phyloP scores from a whole-genome alignment of 2,888 invertebrate species.

The Caenorhabditis sp. region DNA sequence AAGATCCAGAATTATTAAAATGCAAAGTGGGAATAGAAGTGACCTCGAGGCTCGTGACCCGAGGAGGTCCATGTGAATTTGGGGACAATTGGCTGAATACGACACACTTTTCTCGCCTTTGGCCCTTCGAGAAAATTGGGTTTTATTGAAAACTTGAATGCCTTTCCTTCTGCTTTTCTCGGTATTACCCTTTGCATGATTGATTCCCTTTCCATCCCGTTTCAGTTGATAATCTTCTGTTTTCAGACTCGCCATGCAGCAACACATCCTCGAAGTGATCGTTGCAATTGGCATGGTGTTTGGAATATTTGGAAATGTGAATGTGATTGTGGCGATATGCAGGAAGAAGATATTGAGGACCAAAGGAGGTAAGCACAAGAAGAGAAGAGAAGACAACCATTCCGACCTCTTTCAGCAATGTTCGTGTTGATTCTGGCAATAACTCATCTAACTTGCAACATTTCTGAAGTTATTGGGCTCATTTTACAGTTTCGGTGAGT shows the following conservation, averaged over 20 bases:
- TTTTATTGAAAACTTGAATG: not conserved
- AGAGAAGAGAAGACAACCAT: too few relatives aligned
- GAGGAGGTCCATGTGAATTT: not conserved
- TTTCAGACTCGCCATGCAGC: slow-evolving; percentile 38
- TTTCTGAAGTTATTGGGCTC: slow-evolving; percentile 45
- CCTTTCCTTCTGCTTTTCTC: not conserved
- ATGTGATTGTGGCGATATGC: slow-evolving; percentile 55
- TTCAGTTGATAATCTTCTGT: not conserved
- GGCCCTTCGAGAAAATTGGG: not conserved
- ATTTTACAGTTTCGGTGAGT: slow-evolving; percentile 30
- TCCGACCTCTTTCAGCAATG: slow-evolving; percentile 29
- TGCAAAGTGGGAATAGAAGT: slow-evolving; percentile 2
- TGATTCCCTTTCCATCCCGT: not conserved
- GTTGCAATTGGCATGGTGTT: slow-evolving; percentile 25
- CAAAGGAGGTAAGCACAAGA: slow-evolving; percentile 53
- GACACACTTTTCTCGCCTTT: not conserved
- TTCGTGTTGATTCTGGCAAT: slow-evolving; percentile 43
- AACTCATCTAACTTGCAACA: slow-evolving; percentile 47
- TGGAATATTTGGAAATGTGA: slow-evolving; percentile 57
- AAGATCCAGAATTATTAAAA: slow-evolving; percentile 5
- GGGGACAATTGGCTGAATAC: not conserved
- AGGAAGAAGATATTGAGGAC: slow-evolving; percentile 54
- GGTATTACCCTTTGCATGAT: not conserved
- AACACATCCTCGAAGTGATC: slow-evolving; percentile 28
- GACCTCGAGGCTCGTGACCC: not conserved